Base-by-base conservation (phyloP, 2,888 invertebrate species). In the Cybosia mesomella region DNA sequence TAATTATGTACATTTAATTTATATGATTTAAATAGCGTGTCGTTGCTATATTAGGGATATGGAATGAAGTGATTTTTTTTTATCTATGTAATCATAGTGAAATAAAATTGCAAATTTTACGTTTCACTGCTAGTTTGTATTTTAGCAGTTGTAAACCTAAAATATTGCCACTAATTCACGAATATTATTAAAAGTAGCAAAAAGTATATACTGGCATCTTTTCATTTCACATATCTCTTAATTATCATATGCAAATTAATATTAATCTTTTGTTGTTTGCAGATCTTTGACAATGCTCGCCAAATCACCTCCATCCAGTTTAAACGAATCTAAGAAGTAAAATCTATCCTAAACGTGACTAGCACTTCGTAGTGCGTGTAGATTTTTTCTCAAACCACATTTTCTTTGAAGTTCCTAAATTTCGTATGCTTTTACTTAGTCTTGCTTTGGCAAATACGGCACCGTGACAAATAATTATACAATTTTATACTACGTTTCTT, bases 281-380 rank as follows among this genome's bases (percentile, higher is more conserved):
- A 95, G 94, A 87, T 95, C 95, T 36, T 87, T 95, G 36, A 91
- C 93, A 53, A 92, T 91, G 91, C 85, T 94, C 60, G 89, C 93
- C 3, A 94, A 92, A 82, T 92, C 94, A 64, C 91, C 93, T 71
- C 90, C 89, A 69, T 89, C 92, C 70, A 92, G 92, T 75, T 78
- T 92, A 71, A 93, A 93, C 67, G 92, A 91, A 63, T 68, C 82
- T 66, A 93, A 91, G 84, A 92, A 94, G 81, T 93, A 89, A 80
- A 87, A 78, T 53, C 54, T 59, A 80, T 70, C 24, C 55, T 9
- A 69, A 62, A 70, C 62, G 75, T 66, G 65, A 53, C 24, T 59
- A 39, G 43, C 59, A 72, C 60, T 55, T 64, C 57, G 58, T 53
- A 63, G 70, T 71, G 69, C 66, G 62, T 58, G 63, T 68, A 71